Conservation (phyloP, 2,888 invertebrate genomes). For the Automeris io region DNA sequence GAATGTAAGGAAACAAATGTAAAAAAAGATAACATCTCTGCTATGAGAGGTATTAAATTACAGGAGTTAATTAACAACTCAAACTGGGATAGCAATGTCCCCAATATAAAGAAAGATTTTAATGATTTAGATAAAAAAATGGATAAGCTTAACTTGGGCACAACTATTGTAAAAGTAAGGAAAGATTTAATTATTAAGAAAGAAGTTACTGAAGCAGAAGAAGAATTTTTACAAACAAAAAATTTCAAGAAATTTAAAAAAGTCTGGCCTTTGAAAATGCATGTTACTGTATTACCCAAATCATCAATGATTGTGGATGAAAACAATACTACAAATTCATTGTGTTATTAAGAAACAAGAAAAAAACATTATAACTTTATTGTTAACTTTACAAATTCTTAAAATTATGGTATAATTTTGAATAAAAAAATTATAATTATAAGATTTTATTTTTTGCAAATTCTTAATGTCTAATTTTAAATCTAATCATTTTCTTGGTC, state of each 20-base stretch:
- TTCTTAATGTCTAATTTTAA: neutral
- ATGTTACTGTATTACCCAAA: constrained; percentile 39
- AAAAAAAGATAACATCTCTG: constrained; percentile 34
- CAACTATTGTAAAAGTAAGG: constrained; percentile 46
- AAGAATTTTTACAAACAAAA: constrained; percentile 24
- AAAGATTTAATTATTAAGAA: constrained; percentile 55
- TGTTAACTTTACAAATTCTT: neutral
- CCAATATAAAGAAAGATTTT: constrained; percentile 41
- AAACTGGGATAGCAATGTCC: constrained; percentile 17
- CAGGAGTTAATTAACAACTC: constrained; percentile 48
- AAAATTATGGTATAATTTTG: neutral
- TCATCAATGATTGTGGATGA: constrained; percentile 23
- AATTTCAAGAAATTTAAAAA: constrained; percentile 71
- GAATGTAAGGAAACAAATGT: constrained; percentile 16
- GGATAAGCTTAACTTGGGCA: constrained; percentile 49
- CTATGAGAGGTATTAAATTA: constrained; percentile 53
- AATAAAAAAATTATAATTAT: constrained; percentile 2
- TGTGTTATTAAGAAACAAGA: constrained; percentile 14
- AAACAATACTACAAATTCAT: neutral
- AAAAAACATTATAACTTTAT: constrained; percentile 11
- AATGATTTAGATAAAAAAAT: constrained; percentile 50
- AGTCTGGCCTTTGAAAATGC: constrained; percentile 62
- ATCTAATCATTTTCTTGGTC: constrained; percentile 2
- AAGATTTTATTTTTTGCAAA: neutral
- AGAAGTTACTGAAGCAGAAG: constrained; percentile 36